Base-by-base conservation (phyloP, 2,113 vertebrate species). In the Rafetus swinhoei region DNA sequence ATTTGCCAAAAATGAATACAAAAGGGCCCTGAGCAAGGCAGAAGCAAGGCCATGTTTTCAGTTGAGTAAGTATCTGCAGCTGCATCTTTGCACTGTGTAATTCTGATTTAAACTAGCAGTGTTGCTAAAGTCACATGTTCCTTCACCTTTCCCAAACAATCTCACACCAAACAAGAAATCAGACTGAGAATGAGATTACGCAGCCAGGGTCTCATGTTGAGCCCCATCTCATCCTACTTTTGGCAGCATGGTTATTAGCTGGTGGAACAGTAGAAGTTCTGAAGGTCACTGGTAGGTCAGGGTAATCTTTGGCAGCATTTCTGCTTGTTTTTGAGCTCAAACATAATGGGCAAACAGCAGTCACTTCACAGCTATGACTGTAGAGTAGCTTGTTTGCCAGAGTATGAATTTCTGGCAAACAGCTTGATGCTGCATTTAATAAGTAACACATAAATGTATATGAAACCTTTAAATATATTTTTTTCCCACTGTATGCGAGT, bases 201-300 rank as follows among this genome's bases (percentile, higher is more conserved):
- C 55, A 72, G 79, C 1, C 39, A 81, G 65, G 76, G 52, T 22
- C 2, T 6, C 79, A 13, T 60, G 55, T 88, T 29, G 89, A 85
- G 69, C 35, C 27, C 18, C 62, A 52, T 35, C 59, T 53, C 50
- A 7, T 60, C 82, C 52, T 62, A 27, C 85, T 90, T 90, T 72
- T 8, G 18, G 53, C 81, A 16, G 53, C 59, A 18, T 27, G 85
- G 32, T 59, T 85, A 27, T 83, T 83, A 74, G 85, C n/a, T 90
- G 22, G 35, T 77, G 69, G 79, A 80, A 24, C 29, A 53, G 52
- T 90, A 27, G 76, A 60, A 80, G 84, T 93, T 88, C 29, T 24
- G 82, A 88, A 88, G 79, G 79, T 80, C 79, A 65, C 69, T 19
- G 21, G 55, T n/a, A 86, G 89, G 94, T 83, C 92, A 91, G 62